phyloP scores from a whole-genome alignment of 2,113 vertebrate genomes.

The Probosciger aterrimus region DNA sequence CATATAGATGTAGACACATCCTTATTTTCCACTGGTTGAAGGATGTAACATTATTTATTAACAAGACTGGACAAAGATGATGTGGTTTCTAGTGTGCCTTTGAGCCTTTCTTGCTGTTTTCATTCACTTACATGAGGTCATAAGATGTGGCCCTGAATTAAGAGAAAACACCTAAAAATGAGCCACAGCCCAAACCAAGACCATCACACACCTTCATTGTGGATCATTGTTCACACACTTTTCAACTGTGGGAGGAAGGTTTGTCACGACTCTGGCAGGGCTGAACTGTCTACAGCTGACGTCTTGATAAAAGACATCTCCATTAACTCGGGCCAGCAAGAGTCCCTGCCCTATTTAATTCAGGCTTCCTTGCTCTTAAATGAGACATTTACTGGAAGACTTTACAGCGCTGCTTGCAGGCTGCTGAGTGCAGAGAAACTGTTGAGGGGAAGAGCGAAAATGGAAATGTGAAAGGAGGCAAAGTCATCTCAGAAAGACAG shows the following conservation, averaged over 20 bases:
- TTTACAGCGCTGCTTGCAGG: conserved; percentile 34
- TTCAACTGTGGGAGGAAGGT: neutral
- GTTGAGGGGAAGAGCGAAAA: neutral
- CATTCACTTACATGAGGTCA: neutral
- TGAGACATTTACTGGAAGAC: conserved; percentile 61
- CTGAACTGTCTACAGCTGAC: conserved; percentile 41
- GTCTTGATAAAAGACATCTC: conserved; percentile 58
- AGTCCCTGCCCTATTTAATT: conserved; percentile 62
- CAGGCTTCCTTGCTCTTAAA: conserved; percentile 49
- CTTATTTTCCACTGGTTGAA: neutral
- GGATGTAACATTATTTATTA: neutral
- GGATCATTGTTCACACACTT: neutral
- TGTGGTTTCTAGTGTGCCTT: neutral
- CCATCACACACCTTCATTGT: neutral
- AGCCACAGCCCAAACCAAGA: neutral
- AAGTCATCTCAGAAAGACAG: neutral
- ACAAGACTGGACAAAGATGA: neutral
- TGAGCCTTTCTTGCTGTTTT: neutral
- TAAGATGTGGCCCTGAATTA: neutral
- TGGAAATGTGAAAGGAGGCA: conserved; percentile 20
- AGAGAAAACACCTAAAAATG: neutral
- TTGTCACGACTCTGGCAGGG: conserved; percentile 6
- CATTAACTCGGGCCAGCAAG: conserved; percentile 36
- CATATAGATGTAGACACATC: neutral
- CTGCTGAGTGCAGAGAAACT: conserved; percentile 39